Conservation (phyloP, 2,888 invertebrate species). For the Polydrusus pterygomalis region DNA sequence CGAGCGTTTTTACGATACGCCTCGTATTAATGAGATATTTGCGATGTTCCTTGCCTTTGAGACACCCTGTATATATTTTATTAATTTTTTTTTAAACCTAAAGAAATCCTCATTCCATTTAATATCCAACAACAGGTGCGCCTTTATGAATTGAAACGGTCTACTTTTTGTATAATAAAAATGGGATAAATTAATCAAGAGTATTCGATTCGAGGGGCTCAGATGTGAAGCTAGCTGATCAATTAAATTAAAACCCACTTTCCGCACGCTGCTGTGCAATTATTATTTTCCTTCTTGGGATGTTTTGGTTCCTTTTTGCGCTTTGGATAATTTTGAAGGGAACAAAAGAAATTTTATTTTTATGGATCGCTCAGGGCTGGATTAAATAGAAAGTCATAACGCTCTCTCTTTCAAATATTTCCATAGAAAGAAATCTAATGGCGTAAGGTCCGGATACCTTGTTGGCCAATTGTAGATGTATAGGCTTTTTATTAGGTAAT, state of each 20-base stretch:
- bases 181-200: slow-evolving; percentile 21
- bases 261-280: slow-evolving; percentile 21
- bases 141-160: background rate
- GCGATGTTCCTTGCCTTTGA: no score
- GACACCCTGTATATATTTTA: no score
- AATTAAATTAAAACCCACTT: slow-evolving; percentile 27
- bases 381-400: no score
- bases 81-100: no score
- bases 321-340: background rate
- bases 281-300: slow-evolving; percentile 10
- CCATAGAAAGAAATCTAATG: no score
- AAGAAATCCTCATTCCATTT: background rate
- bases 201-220: slow-evolving; percentile 1
- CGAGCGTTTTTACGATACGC: no score
- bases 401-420: no score
- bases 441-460: no score
- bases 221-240: slow-evolving; percentile 13
- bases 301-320: background rate
- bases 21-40: no score
- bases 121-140: background rate
- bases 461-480: no score
- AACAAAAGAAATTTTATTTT: background rate
- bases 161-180: slow-evolving; percentile 13
- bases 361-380: background rate
- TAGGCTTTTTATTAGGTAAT: no score